Evolutionary conservation across 2,113 vertebrate genomes (phyloP).

Genomic region (Sceloporus undulatus): DNA sequence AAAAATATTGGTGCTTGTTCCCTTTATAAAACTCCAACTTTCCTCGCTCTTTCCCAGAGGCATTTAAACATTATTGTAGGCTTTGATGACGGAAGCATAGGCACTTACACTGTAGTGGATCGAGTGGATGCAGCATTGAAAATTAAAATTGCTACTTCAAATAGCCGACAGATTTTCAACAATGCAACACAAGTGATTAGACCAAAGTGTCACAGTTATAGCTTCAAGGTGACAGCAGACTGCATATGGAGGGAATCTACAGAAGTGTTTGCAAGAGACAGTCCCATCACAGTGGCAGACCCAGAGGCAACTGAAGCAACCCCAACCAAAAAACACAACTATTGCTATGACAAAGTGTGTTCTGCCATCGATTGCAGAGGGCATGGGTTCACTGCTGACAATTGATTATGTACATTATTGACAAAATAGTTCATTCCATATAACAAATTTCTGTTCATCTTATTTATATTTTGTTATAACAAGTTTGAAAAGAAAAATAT

Average conservation of each 20-base stretch:
- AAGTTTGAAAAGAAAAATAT: constrained; percentile 15
- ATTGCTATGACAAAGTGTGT: constrained; percentile 85
- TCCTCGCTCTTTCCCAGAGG: constrained; percentile 92
- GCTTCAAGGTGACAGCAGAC: constrained; percentile 92
- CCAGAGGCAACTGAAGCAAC: constrained; percentile 89
- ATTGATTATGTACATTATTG: constrained; percentile 55
- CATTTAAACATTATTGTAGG: constrained; percentile 97
- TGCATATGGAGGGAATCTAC: constrained; percentile 98
- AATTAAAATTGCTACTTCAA: constrained; percentile 98
- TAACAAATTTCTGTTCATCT: constrained; percentile 44
- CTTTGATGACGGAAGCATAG: constrained; percentile 97
- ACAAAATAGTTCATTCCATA: constrained; percentile 6
- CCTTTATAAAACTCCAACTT: constrained; percentile 97
- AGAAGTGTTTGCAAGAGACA: constrained; percentile 97
- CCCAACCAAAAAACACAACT: constrained; percentile 93
- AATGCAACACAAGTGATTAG: constrained; percentile 89
- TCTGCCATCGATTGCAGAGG: constrained; percentile 82
- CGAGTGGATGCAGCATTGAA: constrained; percentile 96
- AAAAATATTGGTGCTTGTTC: constrained; percentile 98
- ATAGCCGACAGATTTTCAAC: constrained; percentile 98
- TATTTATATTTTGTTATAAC: constrained; percentile 29
- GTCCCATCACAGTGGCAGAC: constrained; percentile 95
- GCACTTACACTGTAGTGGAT: constrained; percentile 97
- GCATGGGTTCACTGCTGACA: constrained; percentile 77
- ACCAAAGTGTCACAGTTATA: constrained; percentile 91